These are phyloP conservation scores for Cephalopachus bancanus DNA, from an alignment of 2,797 vertebrate species.

Conservation along the genomic window DNA sequence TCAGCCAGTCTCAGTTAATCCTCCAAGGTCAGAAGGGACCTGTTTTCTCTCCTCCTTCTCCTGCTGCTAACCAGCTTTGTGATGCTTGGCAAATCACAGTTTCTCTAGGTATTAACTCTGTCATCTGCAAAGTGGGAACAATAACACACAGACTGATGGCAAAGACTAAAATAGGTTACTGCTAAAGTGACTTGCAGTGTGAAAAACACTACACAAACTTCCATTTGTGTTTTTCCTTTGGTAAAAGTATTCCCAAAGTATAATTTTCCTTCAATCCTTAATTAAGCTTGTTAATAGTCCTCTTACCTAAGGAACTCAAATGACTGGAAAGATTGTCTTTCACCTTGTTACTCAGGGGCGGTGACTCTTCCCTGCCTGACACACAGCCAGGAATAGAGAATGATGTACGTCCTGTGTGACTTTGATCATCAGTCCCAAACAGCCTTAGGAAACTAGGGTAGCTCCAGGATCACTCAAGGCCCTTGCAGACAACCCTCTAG, in stretches of 20 bases:
- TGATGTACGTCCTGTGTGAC: rapidly evolving
- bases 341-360: neutral
- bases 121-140: neutral
- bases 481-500: neutral
- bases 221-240: neutral
- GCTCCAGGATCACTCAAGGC: neutral
- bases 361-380: neutral
- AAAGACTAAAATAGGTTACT: neutral
- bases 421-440: rapidly evolving
- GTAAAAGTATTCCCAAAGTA: neutral
- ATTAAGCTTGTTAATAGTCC: neutral
- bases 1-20: too few relatives aligned
- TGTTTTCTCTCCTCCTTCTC: neutral
- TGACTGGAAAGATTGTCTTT: neutral
- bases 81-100: neutral
- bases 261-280: neutral
- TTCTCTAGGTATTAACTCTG: neutral
- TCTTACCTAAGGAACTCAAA: neutral
- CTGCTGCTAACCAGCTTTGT: neutral
- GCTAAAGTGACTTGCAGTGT: neutral
- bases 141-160: neutral
- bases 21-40: neutral
- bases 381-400: rapidly evolving
- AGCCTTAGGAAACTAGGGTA: neutral
- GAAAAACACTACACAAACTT: neutral